Conservation (phyloP, 2,888 invertebrate species). For the Hoplodrina ambigua region DNA sequence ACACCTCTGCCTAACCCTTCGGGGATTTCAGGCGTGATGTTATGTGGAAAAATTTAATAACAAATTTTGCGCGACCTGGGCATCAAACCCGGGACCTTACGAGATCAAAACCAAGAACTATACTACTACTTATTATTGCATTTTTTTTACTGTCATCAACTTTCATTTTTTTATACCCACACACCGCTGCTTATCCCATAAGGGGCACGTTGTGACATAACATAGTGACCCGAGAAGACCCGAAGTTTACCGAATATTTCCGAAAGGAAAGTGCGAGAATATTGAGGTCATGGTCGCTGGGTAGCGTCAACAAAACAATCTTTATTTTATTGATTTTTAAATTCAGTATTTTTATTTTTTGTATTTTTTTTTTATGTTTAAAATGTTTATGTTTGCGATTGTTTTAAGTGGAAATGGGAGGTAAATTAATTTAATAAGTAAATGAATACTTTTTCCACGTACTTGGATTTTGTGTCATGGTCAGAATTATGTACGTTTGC, state of each 20-base stretch:
- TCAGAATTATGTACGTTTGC: conserved; percentile 9
- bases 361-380: not conserved
- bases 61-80: no score
- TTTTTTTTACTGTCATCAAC: no score
- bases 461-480: conserved; percentile 23
- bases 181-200: conserved; percentile 17
- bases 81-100: no score
- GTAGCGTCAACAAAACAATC: conserved; percentile 27
- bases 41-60: no score
- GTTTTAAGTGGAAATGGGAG: conserved; percentile 6
- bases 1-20: no score
- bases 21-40: no score
- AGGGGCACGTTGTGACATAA: conserved; percentile 36
- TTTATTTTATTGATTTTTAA: conserved; percentile 17
- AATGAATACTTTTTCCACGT: conserved; percentile 15
- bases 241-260: conserved; percentile 44
- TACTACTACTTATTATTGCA: no score
- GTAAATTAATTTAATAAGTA: not conserved
- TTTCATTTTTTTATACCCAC: no score
- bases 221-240: conserved; percentile 24
- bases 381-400: conserved; percentile 1
- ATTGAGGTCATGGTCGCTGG: conserved; percentile 43
- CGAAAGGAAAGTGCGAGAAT: conserved; percentile 40
- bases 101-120: no score
- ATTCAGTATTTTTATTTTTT: not conserved